Conservation (phyloP, 2,888 invertebrate genomes). For the Gortyna flavago region DNA sequence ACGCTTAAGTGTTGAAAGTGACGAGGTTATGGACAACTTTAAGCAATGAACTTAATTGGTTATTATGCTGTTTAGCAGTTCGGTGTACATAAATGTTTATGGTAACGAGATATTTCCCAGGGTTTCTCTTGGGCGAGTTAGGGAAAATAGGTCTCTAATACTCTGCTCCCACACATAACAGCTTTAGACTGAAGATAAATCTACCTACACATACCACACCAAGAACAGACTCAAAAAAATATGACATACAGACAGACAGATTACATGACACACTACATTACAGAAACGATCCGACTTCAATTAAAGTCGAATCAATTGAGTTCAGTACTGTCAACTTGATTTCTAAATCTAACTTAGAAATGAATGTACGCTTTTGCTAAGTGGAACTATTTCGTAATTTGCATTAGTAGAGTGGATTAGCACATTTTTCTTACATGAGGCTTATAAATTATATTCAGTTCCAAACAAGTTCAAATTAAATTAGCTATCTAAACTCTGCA, state of each 20-base stretch:
- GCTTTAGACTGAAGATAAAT: constrained; percentile 23
- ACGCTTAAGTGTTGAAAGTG: constrained; percentile 64
- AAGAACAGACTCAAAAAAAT: constrained; percentile 39
- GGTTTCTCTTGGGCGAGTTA: constrained; percentile 51
- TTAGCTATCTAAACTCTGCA: no score
- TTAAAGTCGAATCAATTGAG: constrained; percentile 38
- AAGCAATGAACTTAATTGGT: constrained; percentile 54
- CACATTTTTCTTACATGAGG: constrained; percentile 22
- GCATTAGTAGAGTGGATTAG: constrained; percentile 8
- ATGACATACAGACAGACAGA: constrained; percentile 27
- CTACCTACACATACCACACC: constrained; percentile 20
- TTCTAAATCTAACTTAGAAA: constrained; percentile 46
- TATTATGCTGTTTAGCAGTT: constrained; percentile 54
- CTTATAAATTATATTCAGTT: constrained; percentile 27
- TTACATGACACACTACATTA: constrained; percentile 22
- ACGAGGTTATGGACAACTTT: constrained; percentile 36
- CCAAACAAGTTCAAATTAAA: neutral
- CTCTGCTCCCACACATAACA: constrained; percentile 43
- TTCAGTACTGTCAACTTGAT: constrained; percentile 41
- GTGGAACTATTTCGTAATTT: constrained; percentile 40
- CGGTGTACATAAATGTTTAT: constrained; percentile 50
- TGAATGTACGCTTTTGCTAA: constrained; percentile 25
- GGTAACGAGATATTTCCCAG: constrained; percentile 52
- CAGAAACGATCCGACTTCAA: constrained; percentile 38
- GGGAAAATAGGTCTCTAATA: constrained; percentile 51